Evolutionary conservation across 2,113 vertebrate genomes (phyloP).

Genomic region (Pterocles gutturalis): DNA sequence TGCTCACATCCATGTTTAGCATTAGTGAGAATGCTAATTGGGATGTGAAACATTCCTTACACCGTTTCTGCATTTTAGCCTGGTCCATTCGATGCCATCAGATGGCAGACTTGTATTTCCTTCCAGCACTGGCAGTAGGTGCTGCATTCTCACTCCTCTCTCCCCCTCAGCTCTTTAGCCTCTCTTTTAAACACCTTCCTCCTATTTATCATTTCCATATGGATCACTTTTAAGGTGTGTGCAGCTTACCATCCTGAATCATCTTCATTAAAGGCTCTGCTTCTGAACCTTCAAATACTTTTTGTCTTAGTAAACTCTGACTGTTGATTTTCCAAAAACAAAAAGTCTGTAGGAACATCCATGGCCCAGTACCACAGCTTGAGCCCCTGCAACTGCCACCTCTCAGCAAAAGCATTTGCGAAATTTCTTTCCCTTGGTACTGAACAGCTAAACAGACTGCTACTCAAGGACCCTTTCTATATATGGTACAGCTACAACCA

Average conservation of each 20-base stretch:
- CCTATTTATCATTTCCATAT: background rate
- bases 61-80: background rate
- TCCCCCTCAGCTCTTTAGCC: background rate
- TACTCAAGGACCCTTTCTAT: background rate
- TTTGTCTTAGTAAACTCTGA: background rate
- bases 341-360: background rate
- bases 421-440: background rate
- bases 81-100: constrained; percentile 43
- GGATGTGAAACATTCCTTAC: background rate
- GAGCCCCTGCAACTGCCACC: background rate
- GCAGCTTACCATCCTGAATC: background rate
- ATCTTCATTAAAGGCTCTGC: background rate
- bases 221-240: background rate
- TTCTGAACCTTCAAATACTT: background rate
- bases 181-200: background rate
- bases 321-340: background rate
- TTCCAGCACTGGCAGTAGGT: constrained; percentile 15
- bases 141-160: background rate
- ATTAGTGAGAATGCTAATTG: background rate
- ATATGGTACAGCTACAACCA: background rate
- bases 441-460: background rate
- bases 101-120: constrained; percentile 68
- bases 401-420: background rate
- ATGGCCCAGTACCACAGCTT: background rate
- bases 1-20: background rate